Percentiles rank a stretch among this genome's conserved stretches.
phyloP scores from a whole-genome alignment of 2,113 vertebrate species.

The Plotosus lineatus region DNA sequence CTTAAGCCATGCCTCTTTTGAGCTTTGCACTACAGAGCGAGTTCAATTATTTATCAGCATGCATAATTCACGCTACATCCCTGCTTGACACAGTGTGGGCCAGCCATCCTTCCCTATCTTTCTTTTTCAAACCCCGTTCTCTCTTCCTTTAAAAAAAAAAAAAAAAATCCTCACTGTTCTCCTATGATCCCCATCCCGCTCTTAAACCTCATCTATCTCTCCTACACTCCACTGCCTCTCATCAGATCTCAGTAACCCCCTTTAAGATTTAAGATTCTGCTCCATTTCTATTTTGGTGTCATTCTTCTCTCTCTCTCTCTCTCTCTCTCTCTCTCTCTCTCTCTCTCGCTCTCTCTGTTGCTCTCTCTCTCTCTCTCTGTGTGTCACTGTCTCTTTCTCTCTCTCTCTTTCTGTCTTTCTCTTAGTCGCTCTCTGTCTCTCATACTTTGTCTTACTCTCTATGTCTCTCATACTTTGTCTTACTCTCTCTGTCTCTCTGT shows the following conservation, averaged over 20 bases:
- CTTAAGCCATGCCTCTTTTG: conserved; percentile 48
- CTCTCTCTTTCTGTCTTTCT: too few relatives aligned
- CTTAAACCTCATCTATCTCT: conserved; percentile 39
- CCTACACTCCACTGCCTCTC: conserved; percentile 28
- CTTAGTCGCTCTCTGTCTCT: conserved; percentile 25
- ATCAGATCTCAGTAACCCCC: conserved; percentile 37
- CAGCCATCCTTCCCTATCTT: conserved; percentile 37
- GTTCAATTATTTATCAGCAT: conserved; percentile 61
- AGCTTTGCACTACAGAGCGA: conserved; percentile 54
- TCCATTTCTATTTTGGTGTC: conserved; percentile 4
- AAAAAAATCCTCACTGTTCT: conserved; percentile 16
- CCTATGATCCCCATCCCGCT: conserved; percentile 20
- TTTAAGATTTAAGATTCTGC: conserved; percentile 2
- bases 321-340: conserved; percentile 31
- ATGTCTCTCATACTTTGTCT: conserved; percentile 23
- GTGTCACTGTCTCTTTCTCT: too few relatives aligned
- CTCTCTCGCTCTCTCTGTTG: conserved; percentile 13
- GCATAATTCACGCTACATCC: conserved; percentile 58
- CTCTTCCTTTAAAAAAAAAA: conserved; percentile 1
- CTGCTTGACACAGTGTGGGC: conserved; percentile 48
- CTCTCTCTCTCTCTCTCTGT: too few relatives aligned
- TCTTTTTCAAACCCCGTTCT: conserved; percentile 15
- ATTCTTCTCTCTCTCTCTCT: conserved; percentile 32
- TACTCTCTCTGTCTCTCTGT: conserved; percentile 26
- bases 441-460: conserved; percentile 29